Percentiles rank a stretch among this genome's conserved stretches.
These are phyloP conservation scores for Syngnathus acus DNA, from an alignment of 2,797 vertebrate genomes.

Conservation along the genomic window DNA sequence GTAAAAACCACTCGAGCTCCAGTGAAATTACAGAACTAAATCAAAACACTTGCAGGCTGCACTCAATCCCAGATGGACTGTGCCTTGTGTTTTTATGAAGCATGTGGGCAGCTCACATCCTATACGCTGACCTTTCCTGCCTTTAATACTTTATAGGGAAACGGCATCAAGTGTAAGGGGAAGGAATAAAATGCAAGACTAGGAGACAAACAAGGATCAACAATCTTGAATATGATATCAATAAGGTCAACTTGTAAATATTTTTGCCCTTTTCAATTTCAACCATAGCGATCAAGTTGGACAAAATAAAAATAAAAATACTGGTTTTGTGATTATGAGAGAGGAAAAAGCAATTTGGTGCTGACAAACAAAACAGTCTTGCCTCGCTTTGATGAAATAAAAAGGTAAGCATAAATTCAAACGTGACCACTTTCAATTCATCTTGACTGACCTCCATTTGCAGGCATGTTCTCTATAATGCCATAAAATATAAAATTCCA, in stretches of 20 bases:
- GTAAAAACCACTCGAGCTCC: slow-evolving; percentile 58
- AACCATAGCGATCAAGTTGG: neutral
- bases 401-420: neutral
- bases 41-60: slow-evolving; percentile 52
- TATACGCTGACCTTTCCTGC: slow-evolving; percentile 35
- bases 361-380: slow-evolving; percentile 3
- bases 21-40: slow-evolving; percentile 63
- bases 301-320: neutral
- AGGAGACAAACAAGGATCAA: neutral
- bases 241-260: no score
- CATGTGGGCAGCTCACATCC: slow-evolving; percentile 46
- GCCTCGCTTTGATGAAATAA: neutral
- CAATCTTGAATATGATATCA: no score
- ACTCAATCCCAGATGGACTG: slow-evolving; percentile 51
- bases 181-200: no score
- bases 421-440: neutral
- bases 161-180: slow-evolving; percentile 14
- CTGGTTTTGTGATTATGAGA: neutral
- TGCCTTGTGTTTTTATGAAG: slow-evolving; percentile 57
- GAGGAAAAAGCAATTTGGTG: neutral
- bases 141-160: slow-evolving; percentile 42
- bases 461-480: neutral
- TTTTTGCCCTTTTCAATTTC: neutral
- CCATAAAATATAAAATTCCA: neutral
- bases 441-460: neutral